A percentile compares a stretch with the other conserved stretches of the same genome.
Conservation (phyloP, 1,140 invertebrate species). For the Papilio machaon region DNA sequence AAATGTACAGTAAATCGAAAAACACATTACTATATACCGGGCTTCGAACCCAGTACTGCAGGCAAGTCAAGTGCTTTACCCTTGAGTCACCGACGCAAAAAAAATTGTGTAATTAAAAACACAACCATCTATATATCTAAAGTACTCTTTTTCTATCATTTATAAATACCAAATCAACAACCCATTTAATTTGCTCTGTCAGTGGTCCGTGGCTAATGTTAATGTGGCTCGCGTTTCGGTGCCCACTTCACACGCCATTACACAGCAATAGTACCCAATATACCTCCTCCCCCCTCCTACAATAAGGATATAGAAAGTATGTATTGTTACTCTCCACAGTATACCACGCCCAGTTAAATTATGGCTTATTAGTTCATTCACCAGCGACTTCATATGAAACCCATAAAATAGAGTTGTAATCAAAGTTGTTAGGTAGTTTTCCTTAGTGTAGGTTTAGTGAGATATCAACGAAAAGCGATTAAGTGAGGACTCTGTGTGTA, state of each 20-base stretch:
- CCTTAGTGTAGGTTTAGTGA: no score
- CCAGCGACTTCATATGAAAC: background rate
- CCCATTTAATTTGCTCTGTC: background rate
- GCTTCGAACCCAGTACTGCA: no score
- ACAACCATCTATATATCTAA: no score
- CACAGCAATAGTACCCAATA: background rate
- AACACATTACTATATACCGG: no score
- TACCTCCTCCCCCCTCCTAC: background rate
- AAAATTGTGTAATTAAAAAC: no score
- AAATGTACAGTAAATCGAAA: no score
- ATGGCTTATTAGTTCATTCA: background rate
- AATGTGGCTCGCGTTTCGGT: background rate
- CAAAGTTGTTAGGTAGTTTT: background rate
- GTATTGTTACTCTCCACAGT: background rate
- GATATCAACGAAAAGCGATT: background rate
- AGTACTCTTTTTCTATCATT: background rate
- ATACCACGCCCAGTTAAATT: background rate
- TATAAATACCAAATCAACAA: background rate
- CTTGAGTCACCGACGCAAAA: no score
- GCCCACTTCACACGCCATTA: conserved; percentile 20
- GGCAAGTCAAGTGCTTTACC: no score
- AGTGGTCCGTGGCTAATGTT: background rate
- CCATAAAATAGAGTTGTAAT: no score
- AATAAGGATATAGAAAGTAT: background rate
- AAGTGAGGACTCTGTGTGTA: background rate